phyloP scores from a whole-genome alignment of 2,113 vertebrate genomes.

The Nothocercus nigrocapillus region DNA sequence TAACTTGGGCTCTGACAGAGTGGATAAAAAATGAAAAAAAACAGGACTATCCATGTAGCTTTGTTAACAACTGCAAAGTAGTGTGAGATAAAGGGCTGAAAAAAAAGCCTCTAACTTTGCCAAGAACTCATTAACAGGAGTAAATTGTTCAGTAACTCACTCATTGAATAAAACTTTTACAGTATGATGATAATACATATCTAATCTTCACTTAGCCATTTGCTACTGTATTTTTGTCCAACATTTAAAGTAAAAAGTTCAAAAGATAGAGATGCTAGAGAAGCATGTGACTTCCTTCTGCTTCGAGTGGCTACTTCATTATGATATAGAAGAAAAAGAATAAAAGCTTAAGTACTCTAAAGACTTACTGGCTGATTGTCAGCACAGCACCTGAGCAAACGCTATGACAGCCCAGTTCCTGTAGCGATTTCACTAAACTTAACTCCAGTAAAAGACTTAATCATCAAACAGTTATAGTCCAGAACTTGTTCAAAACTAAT shows the following conservation, averaged over 20 bases:
- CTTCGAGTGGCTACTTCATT: background rate
- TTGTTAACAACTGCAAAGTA: slow-evolving; percentile 17
- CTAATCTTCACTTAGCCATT: slow-evolving; percentile 54
- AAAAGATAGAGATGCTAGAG: background rate
- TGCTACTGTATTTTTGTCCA: slow-evolving; percentile 40
- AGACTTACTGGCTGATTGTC: background rate
- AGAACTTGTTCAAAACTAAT: background rate
- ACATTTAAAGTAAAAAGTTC: background rate
- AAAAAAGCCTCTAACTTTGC: slow-evolving; percentile 16
- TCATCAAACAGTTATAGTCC: background rate
- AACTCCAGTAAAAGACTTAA: background rate
- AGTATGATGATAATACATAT: slow-evolving; percentile 7
- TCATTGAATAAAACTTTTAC: slow-evolving; percentile 33
- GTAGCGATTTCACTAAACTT: background rate
- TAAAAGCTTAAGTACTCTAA: background rate
- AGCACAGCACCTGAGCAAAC: background rate
- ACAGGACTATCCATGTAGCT: background rate
- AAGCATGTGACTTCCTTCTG: background rate
- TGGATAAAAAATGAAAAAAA: background rate
- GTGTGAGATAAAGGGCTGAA: slow-evolving; percentile 39
- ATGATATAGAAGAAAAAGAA: background rate
- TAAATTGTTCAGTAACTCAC: slow-evolving; percentile 8
- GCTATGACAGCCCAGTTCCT: background rate
- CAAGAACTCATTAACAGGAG: slow-evolving; percentile 65
- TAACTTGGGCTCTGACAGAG: background rate